These are phyloP conservation scores for Podarcis muralis DNA, from an alignment of 2,113 vertebrate genomes.

Conservation along the genomic window DNA sequence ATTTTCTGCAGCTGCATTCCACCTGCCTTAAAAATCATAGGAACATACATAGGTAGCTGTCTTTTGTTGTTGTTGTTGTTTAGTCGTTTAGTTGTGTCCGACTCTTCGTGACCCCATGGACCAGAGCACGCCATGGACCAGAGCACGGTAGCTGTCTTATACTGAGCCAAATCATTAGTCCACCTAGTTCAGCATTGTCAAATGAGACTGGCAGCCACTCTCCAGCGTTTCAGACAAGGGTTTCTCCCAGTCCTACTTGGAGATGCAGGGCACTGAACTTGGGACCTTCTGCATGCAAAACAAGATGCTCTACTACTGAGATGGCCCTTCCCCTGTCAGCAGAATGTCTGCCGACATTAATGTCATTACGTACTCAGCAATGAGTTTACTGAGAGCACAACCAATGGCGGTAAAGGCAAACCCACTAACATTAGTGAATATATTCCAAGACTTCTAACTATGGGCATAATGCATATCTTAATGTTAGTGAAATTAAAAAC, in stretches of 20 bases:
- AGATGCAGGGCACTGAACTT: neutral
- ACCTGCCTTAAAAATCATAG: neutral
- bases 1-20: neutral
- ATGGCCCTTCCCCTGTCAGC: neutral
- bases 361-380: neutral
- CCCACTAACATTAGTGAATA: neutral
- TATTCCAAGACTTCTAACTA: neutral
- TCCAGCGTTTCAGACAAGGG: too few species aligned
- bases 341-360: neutral
- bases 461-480: neutral
- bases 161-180: too few species aligned
- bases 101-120: too few species aligned
- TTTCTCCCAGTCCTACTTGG: too few species aligned
- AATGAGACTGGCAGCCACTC: too few species aligned
- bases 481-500: neutral
- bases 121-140: too few species aligned
- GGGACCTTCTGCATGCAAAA: too few species aligned
- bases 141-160: too few species aligned
- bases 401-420: constrained; percentile 3
- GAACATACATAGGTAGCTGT: neutral
- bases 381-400: neutral
- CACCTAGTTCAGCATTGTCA: too few species aligned
- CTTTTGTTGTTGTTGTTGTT: too few species aligned
- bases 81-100: too few species aligned
- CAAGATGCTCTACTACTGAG: too few species aligned